A percentile compares a stretch with the other conserved stretches of the same genome.
Conservation (phyloP, 1,140 invertebrate genomes). For the Drosophila gunungcola region DNA sequence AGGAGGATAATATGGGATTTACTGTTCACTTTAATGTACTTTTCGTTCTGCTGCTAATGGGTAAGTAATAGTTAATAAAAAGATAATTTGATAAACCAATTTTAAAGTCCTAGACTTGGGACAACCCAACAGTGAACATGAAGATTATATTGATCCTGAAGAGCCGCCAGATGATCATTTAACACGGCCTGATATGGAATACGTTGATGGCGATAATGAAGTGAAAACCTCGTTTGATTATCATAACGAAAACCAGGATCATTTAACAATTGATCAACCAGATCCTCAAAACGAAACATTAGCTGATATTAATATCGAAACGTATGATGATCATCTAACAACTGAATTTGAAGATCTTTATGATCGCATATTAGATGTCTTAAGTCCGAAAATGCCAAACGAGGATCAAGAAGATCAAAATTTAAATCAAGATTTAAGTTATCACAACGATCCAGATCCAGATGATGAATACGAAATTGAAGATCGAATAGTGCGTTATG, state of each 20-base stretch:
- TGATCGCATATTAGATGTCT: slow-evolving; percentile 3
- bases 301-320: background rate
- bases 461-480: slow-evolving; percentile 19
- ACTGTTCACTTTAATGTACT: background rate
- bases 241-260: slow-evolving; percentile 8
- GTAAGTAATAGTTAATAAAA: background rate
- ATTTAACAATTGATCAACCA: slow-evolving; percentile 1
- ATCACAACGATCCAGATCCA: background rate
- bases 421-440: background rate
- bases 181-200: background rate
- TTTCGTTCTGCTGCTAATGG: background rate
- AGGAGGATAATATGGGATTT: background rate
- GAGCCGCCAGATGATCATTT: slow-evolving; percentile 13
- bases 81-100: background rate
- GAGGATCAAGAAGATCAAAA: background rate
- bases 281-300: background rate
- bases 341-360: background rate
- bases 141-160: background rate
- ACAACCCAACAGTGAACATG: background rate
- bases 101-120: background rate
- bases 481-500: slow-evolving; percentile 40
- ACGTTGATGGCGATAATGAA: background rate
- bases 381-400: background rate
- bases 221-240: background rate
- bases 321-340: background rate